A percentile compares a stretch with the other conserved stretches of the same genome.
These are phyloP conservation scores for Turnix velox DNA, from an alignment of 2,113 vertebrate species.

Conservation along the genomic window DNA sequence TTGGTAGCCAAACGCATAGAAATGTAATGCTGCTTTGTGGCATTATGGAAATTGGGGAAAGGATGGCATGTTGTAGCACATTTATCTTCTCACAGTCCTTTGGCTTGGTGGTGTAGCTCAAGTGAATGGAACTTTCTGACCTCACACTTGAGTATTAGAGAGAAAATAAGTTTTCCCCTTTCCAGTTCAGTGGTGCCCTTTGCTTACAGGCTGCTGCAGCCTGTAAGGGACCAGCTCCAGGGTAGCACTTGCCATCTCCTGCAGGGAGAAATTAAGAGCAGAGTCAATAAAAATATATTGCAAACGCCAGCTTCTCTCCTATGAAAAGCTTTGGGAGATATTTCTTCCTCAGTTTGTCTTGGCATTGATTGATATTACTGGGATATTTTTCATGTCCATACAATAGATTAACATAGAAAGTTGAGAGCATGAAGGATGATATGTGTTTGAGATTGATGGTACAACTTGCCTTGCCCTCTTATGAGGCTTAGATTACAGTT, in stretches of 20 bases:
- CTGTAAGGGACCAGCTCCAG: rapidly evolving
- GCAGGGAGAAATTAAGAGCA: neutral
- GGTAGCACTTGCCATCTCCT: neutral
- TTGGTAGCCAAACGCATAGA: neutral
- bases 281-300: neutral
- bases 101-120: neutral
- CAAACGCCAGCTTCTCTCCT: neutral
- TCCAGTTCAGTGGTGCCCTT: neutral
- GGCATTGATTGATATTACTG: neutral
- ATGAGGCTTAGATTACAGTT: neutral
- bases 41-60: rapidly evolving
- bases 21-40: neutral
- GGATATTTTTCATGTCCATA: neutral
- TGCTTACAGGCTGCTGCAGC: rapidly evolving
- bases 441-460: neutral
- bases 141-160: neutral
- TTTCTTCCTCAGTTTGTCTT: neutral
- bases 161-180: neutral
- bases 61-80: neutral
- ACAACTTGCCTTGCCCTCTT: neutral
- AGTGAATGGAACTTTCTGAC: neutral
- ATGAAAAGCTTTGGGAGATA: neutral
- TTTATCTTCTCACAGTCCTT: neutral
- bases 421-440: neutral
- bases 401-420: neutral